A percentile compares a stretch with the other conserved stretches of the same genome.
phyloP scores from a whole-genome alignment of 2,888 invertebrate genomes.

The Tiphia femorata region DNA sequence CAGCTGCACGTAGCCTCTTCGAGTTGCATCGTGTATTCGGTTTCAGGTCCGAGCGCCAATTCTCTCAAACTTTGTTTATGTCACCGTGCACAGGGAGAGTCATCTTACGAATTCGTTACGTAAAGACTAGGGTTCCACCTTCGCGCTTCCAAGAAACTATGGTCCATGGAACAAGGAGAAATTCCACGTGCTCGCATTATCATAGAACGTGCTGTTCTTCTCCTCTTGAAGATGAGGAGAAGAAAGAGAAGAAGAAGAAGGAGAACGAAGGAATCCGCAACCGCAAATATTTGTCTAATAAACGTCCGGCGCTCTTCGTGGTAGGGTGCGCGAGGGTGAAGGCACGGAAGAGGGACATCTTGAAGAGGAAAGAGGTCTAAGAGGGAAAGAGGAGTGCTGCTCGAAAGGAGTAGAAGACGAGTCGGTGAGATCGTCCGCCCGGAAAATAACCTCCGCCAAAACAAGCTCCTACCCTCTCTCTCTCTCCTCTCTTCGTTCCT shows the following conservation, averaged over 20 bases:
- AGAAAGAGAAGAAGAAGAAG: conserved; percentile 17
- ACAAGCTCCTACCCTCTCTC: conserved; percentile 50
- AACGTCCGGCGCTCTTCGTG: conserved; percentile 45
- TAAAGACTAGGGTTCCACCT: no score
- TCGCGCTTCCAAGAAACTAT: no score
- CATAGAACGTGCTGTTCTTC: no score
- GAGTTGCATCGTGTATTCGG: no score
- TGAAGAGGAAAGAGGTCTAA: conserved; percentile 27
- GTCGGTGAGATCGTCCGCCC: conserved; percentile 55
- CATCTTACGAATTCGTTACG: no score
- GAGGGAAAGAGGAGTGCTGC: conserved; percentile 6
- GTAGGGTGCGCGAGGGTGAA: conserved; percentile 13
- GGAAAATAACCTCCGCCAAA: conserved; percentile 66
- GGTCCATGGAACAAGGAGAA: no score
- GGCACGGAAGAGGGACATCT: conserved; percentile 27
- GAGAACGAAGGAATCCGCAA: conserved; percentile 31
- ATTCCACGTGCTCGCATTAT: no score
- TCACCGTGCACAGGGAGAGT: no score
- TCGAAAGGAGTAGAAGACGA: conserved; percentile 35
- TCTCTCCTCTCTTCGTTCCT: conserved; percentile 23
- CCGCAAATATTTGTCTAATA: conserved; percentile 57
- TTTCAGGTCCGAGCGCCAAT: no score
- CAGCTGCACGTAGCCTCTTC: no score
- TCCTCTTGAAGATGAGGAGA: conserved; percentile 10
- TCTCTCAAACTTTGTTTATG: no score